These are phyloP conservation scores for Megamerina dolium DNA, from an alignment of 2,888 invertebrate genomes.

Conservation along the genomic window DNA sequence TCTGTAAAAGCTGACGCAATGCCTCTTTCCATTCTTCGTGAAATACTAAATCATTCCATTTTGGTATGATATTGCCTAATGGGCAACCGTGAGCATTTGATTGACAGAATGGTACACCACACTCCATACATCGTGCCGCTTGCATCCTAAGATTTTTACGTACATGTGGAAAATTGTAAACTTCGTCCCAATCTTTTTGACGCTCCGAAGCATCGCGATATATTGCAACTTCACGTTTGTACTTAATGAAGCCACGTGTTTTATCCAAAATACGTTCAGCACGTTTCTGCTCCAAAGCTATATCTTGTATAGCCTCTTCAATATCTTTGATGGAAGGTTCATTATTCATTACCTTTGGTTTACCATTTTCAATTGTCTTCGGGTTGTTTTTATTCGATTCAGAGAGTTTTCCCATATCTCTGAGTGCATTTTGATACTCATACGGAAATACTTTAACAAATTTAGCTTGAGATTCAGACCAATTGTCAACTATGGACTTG, in stretches of 20 bases:
- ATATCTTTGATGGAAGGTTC: conserved; percentile 67
- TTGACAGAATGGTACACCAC: conserved; percentile 98
- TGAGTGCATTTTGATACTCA: conserved; percentile 89
- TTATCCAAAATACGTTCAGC: conserved; percentile 78
- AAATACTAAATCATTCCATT: conserved; percentile 98
- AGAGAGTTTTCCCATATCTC: conserved; percentile 55
- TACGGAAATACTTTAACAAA: conserved; percentile 97
- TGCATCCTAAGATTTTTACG: conserved; percentile 84
- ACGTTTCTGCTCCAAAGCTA: conserved; percentile 70
- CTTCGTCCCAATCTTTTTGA: conserved; percentile 93
- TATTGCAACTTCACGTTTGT: conserved; percentile 78
- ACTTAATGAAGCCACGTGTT: conserved; percentile 91
- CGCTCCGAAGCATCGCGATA: conserved; percentile 84
- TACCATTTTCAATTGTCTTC: conserved; percentile 40
- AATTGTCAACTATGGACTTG: conserved; percentile 66
- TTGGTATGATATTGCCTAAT: conserved; percentile 96
- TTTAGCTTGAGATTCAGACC: conserved; percentile 69
- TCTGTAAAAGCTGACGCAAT: conserved; percentile 85
- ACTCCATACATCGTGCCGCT: conserved; percentile 97
- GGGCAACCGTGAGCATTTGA: conserved; percentile 90
- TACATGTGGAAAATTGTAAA: conserved; percentile 82
- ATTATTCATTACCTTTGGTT: conserved; percentile 46
- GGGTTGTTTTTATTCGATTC: conserved; percentile 32
- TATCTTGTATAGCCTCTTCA: conserved; percentile 80
- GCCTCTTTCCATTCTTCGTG: conserved; percentile 92